Evolutionary conservation across 2,888 invertebrate species (phyloP), one percentile per base, ranked within the genome.

Genomic region (Temnothorax rugatulus): DNA sequence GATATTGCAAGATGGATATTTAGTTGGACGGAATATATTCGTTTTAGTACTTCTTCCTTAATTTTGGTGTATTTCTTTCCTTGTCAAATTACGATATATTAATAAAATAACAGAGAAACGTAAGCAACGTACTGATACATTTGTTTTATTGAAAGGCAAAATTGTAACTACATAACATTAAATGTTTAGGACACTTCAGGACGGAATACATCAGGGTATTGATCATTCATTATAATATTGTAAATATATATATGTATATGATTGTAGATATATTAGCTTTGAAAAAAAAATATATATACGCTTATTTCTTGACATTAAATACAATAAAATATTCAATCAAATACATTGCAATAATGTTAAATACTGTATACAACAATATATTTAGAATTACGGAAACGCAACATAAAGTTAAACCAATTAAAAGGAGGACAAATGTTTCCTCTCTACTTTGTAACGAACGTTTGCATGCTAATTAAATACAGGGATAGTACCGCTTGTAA

Each of bases 121-220:
- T 13, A 54, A 68, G 5, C 15, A 77, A 44, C 5, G n/a, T 59
- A 34, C 61, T 82, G 66, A 88, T 85, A 79, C 63, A 85, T 82
- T 85, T 84, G 18, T 87, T 90, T 90, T 90, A 90, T 90, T 90
- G 88, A 83, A 90, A 91, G 85, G 90, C 90, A 75, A 90, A 86
- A 83, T 82, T 73, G 68, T 89, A 90, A 85, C 82, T 90, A 88
- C 84, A 89, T 90, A 90, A 86, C 77, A 73, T 83, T 57, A 41
- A 81, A 71, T 81, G 59, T 89, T 86, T 87, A 86, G 84, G 87
- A 89, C 85, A 87, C 68, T 86, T 88, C 87, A 89, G 90, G 91
- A 91, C 91, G 90, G 91, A 91, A 91, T 91, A 89, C 86, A 90
- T 83, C 88, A 90, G 91, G 90, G 90, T 87, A 84, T 85, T 66